Percentiles rank a stretch among this genome's conserved stretches.
phyloP scores from a whole-genome alignment of 2,888 invertebrate genomes.

The Hydraecia micacea region DNA sequence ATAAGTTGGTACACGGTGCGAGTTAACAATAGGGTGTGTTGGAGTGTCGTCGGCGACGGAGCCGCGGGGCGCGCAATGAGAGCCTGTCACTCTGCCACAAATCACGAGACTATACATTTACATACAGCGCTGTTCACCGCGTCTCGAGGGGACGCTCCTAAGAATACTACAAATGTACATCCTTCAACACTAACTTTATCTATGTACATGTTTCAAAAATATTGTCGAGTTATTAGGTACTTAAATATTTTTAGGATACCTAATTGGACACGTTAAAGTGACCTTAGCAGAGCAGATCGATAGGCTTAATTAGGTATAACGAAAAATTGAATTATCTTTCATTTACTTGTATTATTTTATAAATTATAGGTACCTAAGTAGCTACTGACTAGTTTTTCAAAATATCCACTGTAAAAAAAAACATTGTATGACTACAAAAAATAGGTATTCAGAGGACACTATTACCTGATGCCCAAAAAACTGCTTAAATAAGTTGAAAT shows the following conservation, averaged over 20 bases:
- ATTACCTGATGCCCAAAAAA: not conserved
- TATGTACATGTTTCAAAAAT: slow-evolving; percentile 10
- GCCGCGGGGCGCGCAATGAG: slow-evolving; percentile 76
- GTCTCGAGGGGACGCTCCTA: slow-evolving; percentile 65
- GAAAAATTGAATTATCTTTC: not conserved
- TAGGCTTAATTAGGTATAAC: not conserved
- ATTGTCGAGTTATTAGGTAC: not conserved
- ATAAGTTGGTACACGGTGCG: slow-evolving; percentile 52
- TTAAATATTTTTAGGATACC: not conserved
- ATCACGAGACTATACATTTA: slow-evolving; percentile 76
- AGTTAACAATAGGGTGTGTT: slow-evolving; percentile 76
- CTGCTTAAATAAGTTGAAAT: not conserved
- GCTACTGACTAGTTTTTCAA: not conserved
- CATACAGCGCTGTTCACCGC: slow-evolving; percentile 61
- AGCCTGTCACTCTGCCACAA: slow-evolving; percentile 80
- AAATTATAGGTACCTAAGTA: not conserved
- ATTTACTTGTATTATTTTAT: not conserved
- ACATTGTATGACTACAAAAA: not conserved
- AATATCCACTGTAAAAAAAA: not conserved
- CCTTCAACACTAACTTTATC: slow-evolving; percentile 52
- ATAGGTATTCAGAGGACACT: not conserved
- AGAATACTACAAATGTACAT: slow-evolving; percentile 62
- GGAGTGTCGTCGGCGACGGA: slow-evolving; percentile 72
- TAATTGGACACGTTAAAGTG: not conserved
- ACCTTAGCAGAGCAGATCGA: not conserved